Percentiles rank a stretch among this genome's conserved stretches.
These are phyloP conservation scores for Semaprochilodus insignis DNA, from an alignment of 2,797 vertebrate species.

Conservation along the genomic window DNA sequence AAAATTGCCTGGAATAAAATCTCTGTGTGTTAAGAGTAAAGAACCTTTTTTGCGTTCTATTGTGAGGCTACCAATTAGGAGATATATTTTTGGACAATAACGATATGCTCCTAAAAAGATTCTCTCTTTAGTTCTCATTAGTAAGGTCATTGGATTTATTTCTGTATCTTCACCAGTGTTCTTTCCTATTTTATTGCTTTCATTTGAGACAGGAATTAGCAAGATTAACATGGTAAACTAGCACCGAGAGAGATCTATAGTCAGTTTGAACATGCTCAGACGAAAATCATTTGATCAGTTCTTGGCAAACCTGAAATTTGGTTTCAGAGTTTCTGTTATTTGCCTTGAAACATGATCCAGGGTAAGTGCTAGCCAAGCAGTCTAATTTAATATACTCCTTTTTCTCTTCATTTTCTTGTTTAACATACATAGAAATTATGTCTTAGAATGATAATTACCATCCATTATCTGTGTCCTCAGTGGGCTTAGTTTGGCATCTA, in stretches of 20 bases:
- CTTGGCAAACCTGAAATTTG: neutral
- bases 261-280: neutral
- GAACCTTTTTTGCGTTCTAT: too few relatives aligned
- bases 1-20: too few relatives aligned
- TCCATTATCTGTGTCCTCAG: too few relatives aligned
- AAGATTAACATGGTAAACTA: neutral
- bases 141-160: neutral
- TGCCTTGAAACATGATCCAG: neutral
- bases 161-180: neutral
- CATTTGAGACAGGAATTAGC: neutral
- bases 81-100: too few relatives aligned
- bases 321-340: neutral
- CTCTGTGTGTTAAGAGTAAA: too few relatives aligned
- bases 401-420: too few relatives aligned
- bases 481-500: neutral
- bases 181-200: neutral
- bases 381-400: neutral
- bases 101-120: too few relatives aligned
- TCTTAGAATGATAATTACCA: too few relatives aligned
- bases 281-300: neutral
- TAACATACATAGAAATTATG: too few relatives aligned
- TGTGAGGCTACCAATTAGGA: too few relatives aligned
- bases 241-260: neutral
- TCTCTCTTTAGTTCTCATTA: neutral
- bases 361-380: neutral